These are phyloP conservation scores for Polypterus bichir DNA, from an alignment of 2,113 vertebrate genomes.

Conservation along the genomic window DNA sequence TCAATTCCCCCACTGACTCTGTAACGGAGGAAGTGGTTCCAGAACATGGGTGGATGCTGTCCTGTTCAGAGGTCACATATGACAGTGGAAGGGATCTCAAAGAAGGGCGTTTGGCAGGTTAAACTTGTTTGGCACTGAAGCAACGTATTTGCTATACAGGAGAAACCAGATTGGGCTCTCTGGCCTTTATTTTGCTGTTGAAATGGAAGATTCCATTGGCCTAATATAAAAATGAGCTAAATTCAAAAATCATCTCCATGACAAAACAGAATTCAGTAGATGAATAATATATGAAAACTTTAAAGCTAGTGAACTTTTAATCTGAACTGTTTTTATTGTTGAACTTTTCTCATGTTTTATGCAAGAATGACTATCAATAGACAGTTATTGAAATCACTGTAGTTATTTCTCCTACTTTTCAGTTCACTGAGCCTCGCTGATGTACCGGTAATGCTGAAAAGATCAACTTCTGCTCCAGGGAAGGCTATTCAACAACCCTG, in stretches of 20 bases:
- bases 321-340: constrained; percentile 6
- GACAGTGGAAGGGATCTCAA: constrained; percentile 12
- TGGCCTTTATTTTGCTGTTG: no score
- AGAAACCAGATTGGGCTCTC: no score
- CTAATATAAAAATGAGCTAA: no score
- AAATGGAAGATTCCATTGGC: no score
- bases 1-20: no score
- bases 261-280: background rate
- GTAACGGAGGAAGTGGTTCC: no score
- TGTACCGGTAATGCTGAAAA: constrained; percentile 3
- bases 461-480: constrained; percentile 3
- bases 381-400: constrained; percentile 4
- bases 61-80: no score
- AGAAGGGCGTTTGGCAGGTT: constrained; percentile 11
- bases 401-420: constrained; percentile 7
- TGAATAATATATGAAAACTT: background rate
- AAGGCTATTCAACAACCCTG: background rate
- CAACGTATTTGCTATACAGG: no score
- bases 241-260: no score
- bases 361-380: background rate
- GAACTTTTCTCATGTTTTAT: background rate
- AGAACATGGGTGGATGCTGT: no score
- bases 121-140: constrained; percentile 2
- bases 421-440: constrained; percentile 8
- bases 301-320: background rate